Base-by-base conservation (phyloP, 2,113 vertebrate genomes). In the Xyliphius kryptos region DNA sequence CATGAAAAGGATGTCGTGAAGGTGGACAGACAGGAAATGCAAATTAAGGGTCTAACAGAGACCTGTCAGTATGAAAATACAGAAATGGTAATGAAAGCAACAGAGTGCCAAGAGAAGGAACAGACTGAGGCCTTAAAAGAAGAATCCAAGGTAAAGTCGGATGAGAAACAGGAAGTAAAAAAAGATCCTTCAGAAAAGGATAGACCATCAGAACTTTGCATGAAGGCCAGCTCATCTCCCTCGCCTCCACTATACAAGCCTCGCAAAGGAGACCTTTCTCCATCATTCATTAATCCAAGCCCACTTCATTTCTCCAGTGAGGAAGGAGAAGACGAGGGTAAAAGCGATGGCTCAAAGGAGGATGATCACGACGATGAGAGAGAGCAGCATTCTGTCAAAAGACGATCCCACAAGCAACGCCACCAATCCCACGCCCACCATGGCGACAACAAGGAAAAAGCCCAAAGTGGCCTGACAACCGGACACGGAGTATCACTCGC, bases 201-300 rank as follows among this genome's bases (percentile, higher is more conserved):
- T 65, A 84, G 74, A 36, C 89, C 90, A 46, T 82, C 86, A 43
- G 90, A 92, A 57, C 44, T 81, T 20, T 77, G 71, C 66, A 77
- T 82, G 20, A 84, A 79, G 55, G 74, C 82, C 66, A 75, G 82
- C 32, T 87, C 76, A 17, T 82, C 72, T 74, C 80, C 80, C 67
- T 86, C 88, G 8, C 83, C 87, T 0, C 80, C 80, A 49, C 86
- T 90, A 50, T 89, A 88, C 46, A 89, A 88, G 67, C 89, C 88
- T 38, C 80, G 78, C 43, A 92, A 89, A 79, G 91, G 90, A 15
- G 94, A 95, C 58, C 85, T 98, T 3, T 97, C 95, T 2, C 95
- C 95, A 2, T 94, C 95, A 0, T 97, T 97, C 75, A 91, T 98
- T 77, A 97, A 95, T 78, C 94, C 93, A 0, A 90, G 90, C 70